Conservation (phyloP, 2,888 invertebrate genomes). For the Epiblema foenella region DNA sequence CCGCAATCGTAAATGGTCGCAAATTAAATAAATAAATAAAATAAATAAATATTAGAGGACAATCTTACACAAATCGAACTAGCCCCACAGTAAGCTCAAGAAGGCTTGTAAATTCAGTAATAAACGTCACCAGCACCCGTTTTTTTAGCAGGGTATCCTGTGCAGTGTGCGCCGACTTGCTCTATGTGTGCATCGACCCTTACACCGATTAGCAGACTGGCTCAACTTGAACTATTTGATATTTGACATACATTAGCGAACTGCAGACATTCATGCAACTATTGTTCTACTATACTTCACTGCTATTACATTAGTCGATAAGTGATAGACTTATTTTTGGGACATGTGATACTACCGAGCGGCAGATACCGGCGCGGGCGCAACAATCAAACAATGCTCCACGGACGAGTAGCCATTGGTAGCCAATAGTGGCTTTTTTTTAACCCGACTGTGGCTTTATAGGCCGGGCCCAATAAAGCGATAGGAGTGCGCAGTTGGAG, state of each 20-base stretch:
- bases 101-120: too few relatives aligned
- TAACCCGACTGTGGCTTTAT: too few relatives aligned
- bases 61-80: too few relatives aligned
- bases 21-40: too few relatives aligned
- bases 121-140: too few relatives aligned
- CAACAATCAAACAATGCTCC: conserved; percentile 23
- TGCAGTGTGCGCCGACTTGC: background rate
- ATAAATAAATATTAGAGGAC: too few relatives aligned
- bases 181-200: conserved; percentile 4
- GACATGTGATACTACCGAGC: too few relatives aligned
- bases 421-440: background rate
- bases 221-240: conserved; percentile 38
- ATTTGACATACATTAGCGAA: conserved; percentile 36
- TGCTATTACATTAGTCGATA: background rate
- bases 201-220: conserved; percentile 2
- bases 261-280: conserved; percentile 6
- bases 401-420: conserved; percentile 2
- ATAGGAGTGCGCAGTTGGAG: too few relatives aligned
- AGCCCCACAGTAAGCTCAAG: too few relatives aligned
- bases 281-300: conserved; percentile 11
- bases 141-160: background rate
- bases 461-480: too few relatives aligned
- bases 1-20: too few relatives aligned
- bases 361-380: conserved; percentile 24
- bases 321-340: too few relatives aligned